Percentiles rank a stretch among this genome's conserved stretches.
phyloP scores from a whole-genome alignment of 2,797 vertebrate species.

The Schizopygopsis malacanthus region DNA sequence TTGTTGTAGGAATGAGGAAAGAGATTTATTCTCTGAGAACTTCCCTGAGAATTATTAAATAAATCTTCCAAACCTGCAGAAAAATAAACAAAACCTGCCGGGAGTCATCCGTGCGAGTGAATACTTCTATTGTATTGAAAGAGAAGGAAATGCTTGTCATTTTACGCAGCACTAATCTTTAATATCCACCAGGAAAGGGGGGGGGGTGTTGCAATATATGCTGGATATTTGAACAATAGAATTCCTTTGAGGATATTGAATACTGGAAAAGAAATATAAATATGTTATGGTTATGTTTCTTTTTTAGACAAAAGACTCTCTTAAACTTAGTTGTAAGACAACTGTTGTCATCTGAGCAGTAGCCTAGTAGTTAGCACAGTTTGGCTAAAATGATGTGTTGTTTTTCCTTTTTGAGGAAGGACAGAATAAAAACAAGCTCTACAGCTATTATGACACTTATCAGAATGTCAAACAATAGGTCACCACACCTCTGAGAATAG shows the following conservation, averaged over 20 bases:
- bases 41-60: slow-evolving; percentile 4
- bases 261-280: background rate
- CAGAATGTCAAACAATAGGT: slow-evolving; percentile 18
- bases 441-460: background rate
- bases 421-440: background rate
- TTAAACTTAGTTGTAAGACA: background rate
- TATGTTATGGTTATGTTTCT: background rate
- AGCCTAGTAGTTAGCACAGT: background rate
- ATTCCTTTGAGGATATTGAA: background rate
- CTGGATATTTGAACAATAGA: background rate
- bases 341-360: background rate
- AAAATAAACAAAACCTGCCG: background rate
- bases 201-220: too few relatives aligned
- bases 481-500: slow-evolving; percentile 9
- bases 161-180: background rate
- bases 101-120: background rate
- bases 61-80: background rate
- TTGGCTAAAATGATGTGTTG: background rate
- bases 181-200: background rate
- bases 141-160: slow-evolving; percentile 29
- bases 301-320: background rate
- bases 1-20: slow-evolving; percentile 39
- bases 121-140: slow-evolving; percentile 19
- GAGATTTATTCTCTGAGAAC: background rate
- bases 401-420: background rate